Percentiles rank a stretch among this genome's conserved stretches.
Evolutionary conservation across 2,888 invertebrate genomes (phyloP).

Genomic region (Megastigmus dorsalis): DNA sequence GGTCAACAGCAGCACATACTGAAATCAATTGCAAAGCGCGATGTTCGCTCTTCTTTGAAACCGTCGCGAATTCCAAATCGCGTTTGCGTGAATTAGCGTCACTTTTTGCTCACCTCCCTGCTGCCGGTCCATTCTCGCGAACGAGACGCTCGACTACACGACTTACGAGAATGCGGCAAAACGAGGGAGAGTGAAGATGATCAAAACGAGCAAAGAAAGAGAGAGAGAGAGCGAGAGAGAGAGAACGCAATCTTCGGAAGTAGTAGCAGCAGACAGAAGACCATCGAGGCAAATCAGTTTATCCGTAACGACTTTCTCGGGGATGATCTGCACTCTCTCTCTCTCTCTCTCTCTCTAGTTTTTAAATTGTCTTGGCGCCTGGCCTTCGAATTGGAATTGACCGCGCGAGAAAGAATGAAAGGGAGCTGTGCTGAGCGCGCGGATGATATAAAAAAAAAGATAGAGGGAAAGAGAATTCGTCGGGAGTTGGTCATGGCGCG

Average conservation of each 20-base stretch:
- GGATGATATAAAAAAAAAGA: conserved; percentile 3
- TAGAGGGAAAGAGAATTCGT: neutral
- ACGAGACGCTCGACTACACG: too few species aligned
- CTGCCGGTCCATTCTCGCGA: too few species aligned
- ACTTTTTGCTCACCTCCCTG: too few species aligned
- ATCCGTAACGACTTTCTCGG: conserved; percentile 46
- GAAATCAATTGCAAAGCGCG: too few species aligned
- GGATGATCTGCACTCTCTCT: conserved; percentile 39
- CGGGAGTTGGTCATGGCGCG: neutral
- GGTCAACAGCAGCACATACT: too few species aligned
- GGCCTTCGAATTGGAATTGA: conserved; percentile 31
- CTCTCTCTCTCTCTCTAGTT: neutral
- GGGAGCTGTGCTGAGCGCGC: neutral
- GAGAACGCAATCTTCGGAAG: conserved; percentile 42
- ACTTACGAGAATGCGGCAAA: neutral
- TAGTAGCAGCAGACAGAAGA: conserved; percentile 7
- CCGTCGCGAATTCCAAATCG: neutral
- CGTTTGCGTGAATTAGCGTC: conserved; percentile 16
- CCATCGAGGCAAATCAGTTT: conserved; percentile 51
- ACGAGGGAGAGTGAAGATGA: neutral
- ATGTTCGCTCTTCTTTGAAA: neutral
- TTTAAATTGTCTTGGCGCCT: conserved; percentile 41
- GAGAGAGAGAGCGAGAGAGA: neutral
- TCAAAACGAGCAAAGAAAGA: neutral
- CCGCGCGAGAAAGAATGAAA: neutral